Evolutionary conservation across 92 coral and sea anemone genomes (phyloP).

Genomic region (Diadumene lineata): DNA sequence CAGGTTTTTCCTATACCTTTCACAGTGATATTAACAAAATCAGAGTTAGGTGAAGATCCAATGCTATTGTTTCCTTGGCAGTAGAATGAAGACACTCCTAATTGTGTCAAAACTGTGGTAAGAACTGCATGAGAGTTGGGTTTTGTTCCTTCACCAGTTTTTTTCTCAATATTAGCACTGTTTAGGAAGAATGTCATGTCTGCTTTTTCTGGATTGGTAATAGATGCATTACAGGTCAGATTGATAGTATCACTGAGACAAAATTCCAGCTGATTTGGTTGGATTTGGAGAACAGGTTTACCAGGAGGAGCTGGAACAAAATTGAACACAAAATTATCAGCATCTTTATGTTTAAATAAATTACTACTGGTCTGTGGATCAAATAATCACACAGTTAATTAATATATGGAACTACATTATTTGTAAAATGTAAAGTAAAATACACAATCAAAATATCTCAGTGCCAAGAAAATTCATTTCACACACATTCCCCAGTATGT

Average conservation of each 20-base stretch:
- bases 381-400: too few species aligned
- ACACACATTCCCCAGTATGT: too few species aligned
- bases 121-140: neutral
- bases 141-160: neutral
- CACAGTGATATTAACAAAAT: neutral
- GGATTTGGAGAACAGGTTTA: neutral
- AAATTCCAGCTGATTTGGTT: neutral
- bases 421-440: too few species aligned
- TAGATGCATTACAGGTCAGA: neutral
- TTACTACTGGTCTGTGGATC: too few species aligned
- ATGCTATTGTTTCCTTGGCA: neutral
- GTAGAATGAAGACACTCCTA: neutral
- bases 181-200: neutral
- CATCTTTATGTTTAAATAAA: too few species aligned
- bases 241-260: neutral
- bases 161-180: neutral
- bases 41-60: neutral
- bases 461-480: too few species aligned
- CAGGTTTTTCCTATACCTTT: too few species aligned
- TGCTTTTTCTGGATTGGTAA: neutral
- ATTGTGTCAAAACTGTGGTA: neutral
- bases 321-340: too few species aligned
- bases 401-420: too few species aligned
- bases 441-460: too few species aligned
- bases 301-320: neutral